A percentile compares a stretch with the other conserved stretches of the same genome.
phyloP scores from a whole-genome alignment of 1,140 invertebrate genomes.

The Musca domestica region DNA sequence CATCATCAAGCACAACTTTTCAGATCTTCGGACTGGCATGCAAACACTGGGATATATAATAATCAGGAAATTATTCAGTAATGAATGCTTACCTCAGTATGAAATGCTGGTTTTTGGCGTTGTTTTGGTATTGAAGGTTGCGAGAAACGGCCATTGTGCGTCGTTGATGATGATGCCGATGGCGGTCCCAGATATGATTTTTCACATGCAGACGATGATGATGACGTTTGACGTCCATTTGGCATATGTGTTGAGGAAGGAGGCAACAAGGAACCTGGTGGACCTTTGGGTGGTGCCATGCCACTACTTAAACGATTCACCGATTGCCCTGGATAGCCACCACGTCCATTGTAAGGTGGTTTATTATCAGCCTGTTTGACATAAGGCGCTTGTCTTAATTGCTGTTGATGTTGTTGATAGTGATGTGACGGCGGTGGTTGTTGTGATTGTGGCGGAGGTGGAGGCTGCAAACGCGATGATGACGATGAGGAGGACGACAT shows the following conservation, averaged over 20 bases:
- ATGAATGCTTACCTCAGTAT: constrained; percentile 23
- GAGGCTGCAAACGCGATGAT: constrained; percentile 24
- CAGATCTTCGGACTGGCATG: too few relatives aligned
- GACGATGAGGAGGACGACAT: background rate
- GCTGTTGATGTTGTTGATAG: constrained; percentile 41
- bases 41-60: too few relatives aligned
- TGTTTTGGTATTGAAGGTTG: constrained; percentile 28
- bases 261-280: constrained; percentile 42
- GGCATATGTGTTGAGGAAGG: constrained; percentile 46
- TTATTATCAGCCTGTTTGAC: constrained; percentile 65
- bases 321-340: constrained; percentile 62
- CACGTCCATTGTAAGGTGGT: constrained; percentile 62
- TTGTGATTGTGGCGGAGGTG: constrained; percentile 41
- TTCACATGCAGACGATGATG: constrained; percentile 7
- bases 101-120: constrained; percentile 8
- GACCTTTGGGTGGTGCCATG: constrained; percentile 51
- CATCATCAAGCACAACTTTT: too few relatives aligned
- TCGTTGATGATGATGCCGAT: constrained; percentile 21
- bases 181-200: constrained; percentile 37
- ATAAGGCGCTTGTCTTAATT: constrained; percentile 56
- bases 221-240: constrained; percentile 35
- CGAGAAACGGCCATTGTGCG: constrained; percentile 27
- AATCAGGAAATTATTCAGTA: too few relatives aligned
- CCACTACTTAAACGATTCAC: constrained; percentile 59
- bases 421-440: constrained; percentile 37